These are phyloP conservation scores for Carpatolechia fugitivella DNA, from an alignment of 2,888 invertebrate species.

Conservation along the genomic window DNA sequence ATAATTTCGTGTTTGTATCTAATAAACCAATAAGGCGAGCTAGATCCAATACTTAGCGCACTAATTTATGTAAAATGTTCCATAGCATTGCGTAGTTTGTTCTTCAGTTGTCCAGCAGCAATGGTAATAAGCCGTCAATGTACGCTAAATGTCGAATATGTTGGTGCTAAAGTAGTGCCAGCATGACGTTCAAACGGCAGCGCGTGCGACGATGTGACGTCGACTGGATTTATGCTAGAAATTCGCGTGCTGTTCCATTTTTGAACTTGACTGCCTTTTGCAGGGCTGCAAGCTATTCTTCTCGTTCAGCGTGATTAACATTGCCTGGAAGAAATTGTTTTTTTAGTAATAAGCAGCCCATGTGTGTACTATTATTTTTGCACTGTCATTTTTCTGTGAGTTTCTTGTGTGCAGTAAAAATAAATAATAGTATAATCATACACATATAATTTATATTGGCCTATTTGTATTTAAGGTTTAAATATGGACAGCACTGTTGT, in stretches of 20 bases:
- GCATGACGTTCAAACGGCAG: constrained; percentile 23
- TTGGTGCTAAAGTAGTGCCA: neutral
- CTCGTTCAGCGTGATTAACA: too few relatives aligned
- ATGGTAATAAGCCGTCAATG: neutral
- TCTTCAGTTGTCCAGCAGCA: neutral
- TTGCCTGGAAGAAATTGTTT: too few relatives aligned
- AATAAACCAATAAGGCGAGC: constrained; percentile 42
- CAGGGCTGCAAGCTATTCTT: constrained; percentile 43
- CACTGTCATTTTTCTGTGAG: too few relatives aligned
- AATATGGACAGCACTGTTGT: too few relatives aligned
- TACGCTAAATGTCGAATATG: neutral
- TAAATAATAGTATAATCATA: too few relatives aligned
- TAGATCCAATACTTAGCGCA: neutral
- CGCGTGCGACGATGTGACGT: constrained; percentile 50
- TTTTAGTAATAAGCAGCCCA: too few relatives aligned
- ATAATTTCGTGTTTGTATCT: constrained; percentile 54
- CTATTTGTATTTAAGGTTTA: too few relatives aligned
- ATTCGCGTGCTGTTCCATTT: constrained; percentile 50
- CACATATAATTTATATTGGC: too few relatives aligned
- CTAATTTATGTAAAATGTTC: neutral
- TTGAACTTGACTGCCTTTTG: constrained; percentile 46
- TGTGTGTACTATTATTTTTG: too few relatives aligned
- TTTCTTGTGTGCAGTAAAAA: too few relatives aligned
- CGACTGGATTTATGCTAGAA: constrained; percentile 51
- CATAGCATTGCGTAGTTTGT: neutral